Percentiles rank a stretch among this genome's conserved stretches.
Evolutionary conservation across 2,797 vertebrate genomes (phyloP).

Genomic region (Syngnathus acus): DNA sequence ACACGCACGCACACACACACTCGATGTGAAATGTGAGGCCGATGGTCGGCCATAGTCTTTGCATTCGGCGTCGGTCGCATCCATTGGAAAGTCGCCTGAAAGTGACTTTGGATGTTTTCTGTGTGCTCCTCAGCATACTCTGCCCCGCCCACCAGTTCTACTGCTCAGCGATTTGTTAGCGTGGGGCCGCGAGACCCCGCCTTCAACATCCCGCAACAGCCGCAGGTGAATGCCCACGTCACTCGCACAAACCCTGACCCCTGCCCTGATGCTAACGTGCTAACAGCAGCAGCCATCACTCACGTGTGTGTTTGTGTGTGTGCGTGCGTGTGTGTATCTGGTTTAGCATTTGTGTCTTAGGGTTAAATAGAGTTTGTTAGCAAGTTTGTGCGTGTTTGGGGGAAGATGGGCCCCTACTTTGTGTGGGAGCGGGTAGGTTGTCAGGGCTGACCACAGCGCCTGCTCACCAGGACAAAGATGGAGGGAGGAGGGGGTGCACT

Average conservation of each 20-base stretch:
- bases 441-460: conserved; percentile 58
- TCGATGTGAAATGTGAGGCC: too few species aligned
- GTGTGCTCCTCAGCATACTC: conserved; percentile 90
- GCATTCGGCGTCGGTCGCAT: background rate
- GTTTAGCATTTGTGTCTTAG: too few species aligned
- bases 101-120: conserved; percentile 14
- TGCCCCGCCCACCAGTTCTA: conserved; percentile 91
- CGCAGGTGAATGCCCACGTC: conserved; percentile 76
- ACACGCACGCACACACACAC: background rate
- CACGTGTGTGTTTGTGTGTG: conserved; percentile 10
- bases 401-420: conserved; percentile 39
- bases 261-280: background rate
- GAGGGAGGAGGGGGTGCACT: conserved; percentile 15
- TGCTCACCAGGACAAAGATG: conserved; percentile 36
- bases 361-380: too few species aligned
- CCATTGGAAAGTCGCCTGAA: background rate
- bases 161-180: conserved; percentile 97
- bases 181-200: conserved; percentile 97
- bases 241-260: too few species aligned
- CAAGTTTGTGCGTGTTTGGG: conserved; percentile 3
- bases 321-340: background rate
- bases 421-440: conserved; percentile 43
- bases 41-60: too few species aligned
- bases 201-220: conserved; percentile 99
- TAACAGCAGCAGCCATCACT: background rate